A percentile compares a stretch with the other conserved stretches of the same genome.
phyloP scores from a whole-genome alignment of 1,140 invertebrate species.

The Drosophila navojoa region DNA sequence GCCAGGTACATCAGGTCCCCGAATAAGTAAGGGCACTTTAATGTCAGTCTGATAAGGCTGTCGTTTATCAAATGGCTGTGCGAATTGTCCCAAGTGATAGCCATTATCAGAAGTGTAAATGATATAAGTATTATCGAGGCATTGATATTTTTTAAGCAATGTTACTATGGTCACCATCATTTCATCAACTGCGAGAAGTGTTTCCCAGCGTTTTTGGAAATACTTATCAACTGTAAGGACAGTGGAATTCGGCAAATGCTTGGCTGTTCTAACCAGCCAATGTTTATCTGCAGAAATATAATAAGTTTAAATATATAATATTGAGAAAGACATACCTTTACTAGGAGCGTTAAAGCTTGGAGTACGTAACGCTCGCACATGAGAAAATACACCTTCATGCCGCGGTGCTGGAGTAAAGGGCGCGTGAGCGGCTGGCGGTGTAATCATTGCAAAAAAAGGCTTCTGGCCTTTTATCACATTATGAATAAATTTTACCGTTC shows the following conservation, averaged over 20 bases:
- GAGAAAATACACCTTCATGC: slow-evolving; percentile 87
- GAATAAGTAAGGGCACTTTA: slow-evolving; percentile 90
- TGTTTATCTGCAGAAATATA: slow-evolving; percentile 87
- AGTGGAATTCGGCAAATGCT: slow-evolving; percentile 86
- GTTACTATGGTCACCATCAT: slow-evolving; percentile 88
- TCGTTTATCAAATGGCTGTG: slow-evolving; percentile 93
- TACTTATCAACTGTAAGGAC: slow-evolving; percentile 87
- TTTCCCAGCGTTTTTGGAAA: slow-evolving; percentile 90
- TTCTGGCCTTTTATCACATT: slow-evolving; percentile 27
- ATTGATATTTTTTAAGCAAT: slow-evolving; percentile 84
- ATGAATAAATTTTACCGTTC: slow-evolving; percentile 86
- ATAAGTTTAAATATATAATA: slow-evolving; percentile 16
- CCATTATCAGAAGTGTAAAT: slow-evolving; percentile 95
- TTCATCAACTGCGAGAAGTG: slow-evolving; percentile 93
- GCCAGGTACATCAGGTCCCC: slow-evolving; percentile 88
- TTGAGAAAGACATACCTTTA: slow-evolving; percentile 36
- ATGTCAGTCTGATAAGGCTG: slow-evolving; percentile 96
- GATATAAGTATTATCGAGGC: slow-evolving; percentile 90
- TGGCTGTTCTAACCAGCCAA: slow-evolving; percentile 90
- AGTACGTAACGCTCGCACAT: slow-evolving; percentile 87
- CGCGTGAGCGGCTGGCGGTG: slow-evolving; percentile 92
- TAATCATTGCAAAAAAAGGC: slow-evolving; percentile 93
- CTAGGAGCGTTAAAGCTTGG: slow-evolving; percentile 89
- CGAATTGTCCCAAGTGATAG: slow-evolving; percentile 94
- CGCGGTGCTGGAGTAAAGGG: slow-evolving; percentile 92